Percentiles rank a stretch among this genome's conserved stretches.
These are phyloP conservation scores for Antigone vipio DNA, from an alignment of 2,113 vertebrate species.

Conservation along the genomic window DNA sequence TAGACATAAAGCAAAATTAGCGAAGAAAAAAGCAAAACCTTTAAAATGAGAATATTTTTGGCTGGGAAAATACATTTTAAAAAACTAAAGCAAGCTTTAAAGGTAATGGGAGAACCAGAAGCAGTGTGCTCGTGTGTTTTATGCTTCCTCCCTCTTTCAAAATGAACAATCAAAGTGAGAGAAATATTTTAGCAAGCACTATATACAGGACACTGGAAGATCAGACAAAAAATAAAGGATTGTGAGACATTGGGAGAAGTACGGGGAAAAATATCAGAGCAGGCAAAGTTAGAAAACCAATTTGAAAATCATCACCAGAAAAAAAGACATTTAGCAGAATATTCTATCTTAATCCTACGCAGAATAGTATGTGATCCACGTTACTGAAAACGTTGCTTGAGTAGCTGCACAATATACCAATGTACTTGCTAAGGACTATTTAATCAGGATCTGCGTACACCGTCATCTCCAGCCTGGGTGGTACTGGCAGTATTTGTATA, in stretches of 20 bases:
- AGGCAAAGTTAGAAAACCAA: background rate
- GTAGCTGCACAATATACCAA: background rate
- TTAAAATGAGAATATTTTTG: background rate
- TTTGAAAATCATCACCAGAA: background rate
- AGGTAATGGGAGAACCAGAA: background rate
- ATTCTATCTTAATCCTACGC: background rate
- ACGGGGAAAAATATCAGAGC: background rate
- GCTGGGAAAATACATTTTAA: background rate
- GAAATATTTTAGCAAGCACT: background rate
- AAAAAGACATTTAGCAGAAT: background rate
- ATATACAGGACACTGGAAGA: background rate
- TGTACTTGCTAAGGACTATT: background rate
- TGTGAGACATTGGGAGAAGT: background rate
- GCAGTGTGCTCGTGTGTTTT: background rate
- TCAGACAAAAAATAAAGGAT: background rate
- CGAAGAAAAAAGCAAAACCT: background rate
- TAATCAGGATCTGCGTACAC: background rate
- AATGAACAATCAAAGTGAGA: background rate
- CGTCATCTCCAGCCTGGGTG: conserved; percentile 39
- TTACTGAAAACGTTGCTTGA: background rate
- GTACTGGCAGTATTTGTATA: conserved; percentile 47
- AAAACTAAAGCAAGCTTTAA: background rate
- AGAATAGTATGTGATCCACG: background rate
- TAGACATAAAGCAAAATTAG: background rate
- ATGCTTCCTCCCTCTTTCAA: background rate